Conservation (phyloP, 2,888 invertebrate genomes). For the Pediacus dermestoides region DNA sequence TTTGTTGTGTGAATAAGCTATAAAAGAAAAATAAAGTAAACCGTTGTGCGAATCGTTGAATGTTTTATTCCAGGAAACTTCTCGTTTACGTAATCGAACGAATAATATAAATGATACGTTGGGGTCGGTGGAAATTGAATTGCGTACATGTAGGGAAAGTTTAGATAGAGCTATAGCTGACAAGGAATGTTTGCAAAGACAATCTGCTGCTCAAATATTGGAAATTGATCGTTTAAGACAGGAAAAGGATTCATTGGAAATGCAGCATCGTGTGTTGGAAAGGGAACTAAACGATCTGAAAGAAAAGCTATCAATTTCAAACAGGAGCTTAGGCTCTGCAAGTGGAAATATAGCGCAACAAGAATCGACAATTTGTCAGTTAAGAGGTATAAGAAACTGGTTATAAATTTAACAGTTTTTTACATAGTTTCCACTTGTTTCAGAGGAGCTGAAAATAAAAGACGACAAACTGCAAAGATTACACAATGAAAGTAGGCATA, state of each 20-base stretch:
- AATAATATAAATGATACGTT: constrained; percentile 59
- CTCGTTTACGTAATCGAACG: constrained; percentile 47
- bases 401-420: neutral
- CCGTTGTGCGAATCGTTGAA: constrained; percentile 2
- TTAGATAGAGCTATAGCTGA: constrained; percentile 64
- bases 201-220: constrained; percentile 65
- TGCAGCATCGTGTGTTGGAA: constrained; percentile 68
- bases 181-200: constrained; percentile 71
- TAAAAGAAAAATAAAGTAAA: too few species aligned
- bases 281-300: constrained; percentile 66
- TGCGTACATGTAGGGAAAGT: constrained; percentile 63
- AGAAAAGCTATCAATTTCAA: constrained; percentile 63
- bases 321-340: constrained; percentile 63
- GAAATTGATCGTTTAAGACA: constrained; percentile 71
- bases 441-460: constrained; percentile 66
- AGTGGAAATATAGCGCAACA: constrained; percentile 67
- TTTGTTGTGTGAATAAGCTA: too few species aligned
- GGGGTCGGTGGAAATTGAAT: constrained; percentile 61
- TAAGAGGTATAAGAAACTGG: constrained; percentile 63
- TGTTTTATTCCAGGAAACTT: constrained; percentile 40
- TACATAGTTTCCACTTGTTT: constrained; percentile 18
- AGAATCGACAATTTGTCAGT: constrained; percentile 63
- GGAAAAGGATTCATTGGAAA: constrained; percentile 72
- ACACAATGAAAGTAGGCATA: constrained; percentile 65
- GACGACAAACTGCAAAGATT: constrained; percentile 67